Evolutionary conservation across 2,888 invertebrate species (phyloP), one percentile per base, ranked within the genome.

Genomic region (Caenorhabditis japonica): DNA sequence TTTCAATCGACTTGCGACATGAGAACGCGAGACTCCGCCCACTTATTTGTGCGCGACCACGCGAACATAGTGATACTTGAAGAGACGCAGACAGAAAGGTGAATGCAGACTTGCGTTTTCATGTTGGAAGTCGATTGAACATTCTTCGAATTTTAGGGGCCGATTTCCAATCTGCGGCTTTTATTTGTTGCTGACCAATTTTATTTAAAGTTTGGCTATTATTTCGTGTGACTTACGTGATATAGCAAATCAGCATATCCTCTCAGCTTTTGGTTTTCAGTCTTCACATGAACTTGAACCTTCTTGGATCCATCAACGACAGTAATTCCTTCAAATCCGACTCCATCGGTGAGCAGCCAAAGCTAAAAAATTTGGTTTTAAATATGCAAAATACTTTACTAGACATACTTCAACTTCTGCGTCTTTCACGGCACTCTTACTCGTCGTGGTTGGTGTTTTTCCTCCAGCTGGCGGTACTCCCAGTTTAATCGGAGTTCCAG

Each of bases 371-470:
- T 56, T 25, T 49, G 2, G n/a, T n/a, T n/a, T n/a, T n/a, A n/a
- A n/a, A n/a, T n/a, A n/a, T n/a, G n/a, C n/a, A n/a, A n/a, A 49
- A 4, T 33, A 10, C n/a, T 46, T 25, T 21, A 25, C 4, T 12
- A 21, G 17, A 46, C 60, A 49, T 12, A 83, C 83, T 75, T 72
- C 72, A 46, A 83, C 70, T 58, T 83, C 76, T 13, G 75, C 72
- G 23, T 83, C 82, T 58, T 84, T 83, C 12, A 84, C 75, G 12
- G 73, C 76, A 62, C 75, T 80, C 13, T 56, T 72, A 43, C 52
- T 78, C 10, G 60, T 68, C n/a, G 78, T 76, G 19, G 72, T 70
- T 4, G 78, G 72, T 8, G 66, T 19, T 38, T 74, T 77, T 51
- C 66, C 75, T 4, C 27, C 69, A 3, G 55, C 46, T 4, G 79